phyloP scores from a whole-genome alignment of 2,888 invertebrate species.

The Psylliodes chrysocephalus region DNA sequence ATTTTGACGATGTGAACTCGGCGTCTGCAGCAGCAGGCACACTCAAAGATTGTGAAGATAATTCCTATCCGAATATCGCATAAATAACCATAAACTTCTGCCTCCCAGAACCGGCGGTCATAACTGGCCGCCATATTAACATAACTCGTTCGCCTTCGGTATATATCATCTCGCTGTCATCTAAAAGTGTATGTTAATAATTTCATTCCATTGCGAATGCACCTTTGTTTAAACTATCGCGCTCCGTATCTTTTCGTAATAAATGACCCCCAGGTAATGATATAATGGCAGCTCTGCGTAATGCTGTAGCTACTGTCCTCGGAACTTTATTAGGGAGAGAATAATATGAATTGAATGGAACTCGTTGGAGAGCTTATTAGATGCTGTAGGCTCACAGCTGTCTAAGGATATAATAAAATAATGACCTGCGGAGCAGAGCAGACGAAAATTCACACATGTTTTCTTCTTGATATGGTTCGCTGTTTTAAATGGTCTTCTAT shows the following conservation, averaged over 20 bases:
- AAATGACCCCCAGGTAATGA: constrained; percentile 55
- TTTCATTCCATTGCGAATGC: constrained; percentile 62
- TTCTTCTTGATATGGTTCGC: constrained; percentile 4
- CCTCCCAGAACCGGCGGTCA: constrained; percentile 59
- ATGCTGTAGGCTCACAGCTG: constrained; percentile 33
- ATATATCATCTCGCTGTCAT: constrained; percentile 65
- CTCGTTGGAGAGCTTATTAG: constrained; percentile 40
- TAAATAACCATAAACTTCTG: constrained; percentile 62
- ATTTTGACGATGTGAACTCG: constrained; percentile 35
- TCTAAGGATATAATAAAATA: constrained; percentile 29
- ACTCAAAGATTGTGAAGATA: constrained; percentile 43
- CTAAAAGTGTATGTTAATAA: constrained; percentile 65
- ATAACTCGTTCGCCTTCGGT: constrained; percentile 64
- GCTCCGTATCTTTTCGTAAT: constrained; percentile 53
- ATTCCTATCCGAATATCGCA: constrained; percentile 57
- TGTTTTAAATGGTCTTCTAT: not conserved
- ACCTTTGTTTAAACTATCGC: constrained; percentile 61
- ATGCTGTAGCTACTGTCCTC: constrained; percentile 50
- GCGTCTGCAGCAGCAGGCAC: constrained; percentile 31
- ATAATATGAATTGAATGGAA: constrained; percentile 47
- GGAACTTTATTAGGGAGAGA: constrained; percentile 40
- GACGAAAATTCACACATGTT: constrained; percentile 38
- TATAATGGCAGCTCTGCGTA: constrained; percentile 55
- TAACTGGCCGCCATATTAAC: constrained; percentile 60
- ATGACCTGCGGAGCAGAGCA: constrained; percentile 17